These are phyloP conservation scores for Psix sp. DNA, from an alignment of 1,140 invertebrate species.

Conservation along the genomic window DNA sequence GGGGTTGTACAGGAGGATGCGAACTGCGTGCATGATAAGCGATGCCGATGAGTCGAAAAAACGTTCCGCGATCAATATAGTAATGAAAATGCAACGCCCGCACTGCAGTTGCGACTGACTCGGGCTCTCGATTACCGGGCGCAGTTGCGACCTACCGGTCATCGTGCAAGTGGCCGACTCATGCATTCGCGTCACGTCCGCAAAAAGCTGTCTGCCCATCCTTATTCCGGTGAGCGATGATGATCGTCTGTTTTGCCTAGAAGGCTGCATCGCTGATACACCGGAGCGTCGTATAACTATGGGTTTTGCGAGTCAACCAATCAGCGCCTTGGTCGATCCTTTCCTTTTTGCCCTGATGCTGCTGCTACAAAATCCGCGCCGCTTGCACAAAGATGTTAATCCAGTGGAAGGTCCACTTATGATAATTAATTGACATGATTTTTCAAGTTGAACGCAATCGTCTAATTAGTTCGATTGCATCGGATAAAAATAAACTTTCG, in stretches of 20 bases:
- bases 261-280: constrained; percentile 25
- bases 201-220: constrained; percentile 44
- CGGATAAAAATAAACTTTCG: too few relatives aligned
- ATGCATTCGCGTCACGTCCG: constrained; percentile 53
- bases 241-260: constrained; percentile 53
- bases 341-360: constrained; percentile 19
- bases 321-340: constrained; percentile 3
- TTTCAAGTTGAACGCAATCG: too few relatives aligned
- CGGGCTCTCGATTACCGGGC: constrained; percentile 51
- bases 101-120: constrained; percentile 50
- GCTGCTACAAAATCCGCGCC: too few relatives aligned
- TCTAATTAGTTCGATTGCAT: too few relatives aligned
- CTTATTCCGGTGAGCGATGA: constrained; percentile 31
- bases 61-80: constrained; percentile 38
- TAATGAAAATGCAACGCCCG: constrained; percentile 56
- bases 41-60: constrained; percentile 49
- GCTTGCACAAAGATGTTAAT: too few relatives aligned
- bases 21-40: constrained; percentile 56
- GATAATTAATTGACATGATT: too few relatives aligned
- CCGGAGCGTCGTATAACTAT: constrained; percentile 17
- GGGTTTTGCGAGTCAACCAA: constrained; percentile 15
- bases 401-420: too few relatives aligned
- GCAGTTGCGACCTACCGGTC: constrained; percentile 50
- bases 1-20: constrained; percentile 40
- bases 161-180: constrained; percentile 42